These are phyloP conservation scores for Catotricha subobsoleta DNA, from an alignment of 2,888 invertebrate species.

Conservation along the genomic window DNA sequence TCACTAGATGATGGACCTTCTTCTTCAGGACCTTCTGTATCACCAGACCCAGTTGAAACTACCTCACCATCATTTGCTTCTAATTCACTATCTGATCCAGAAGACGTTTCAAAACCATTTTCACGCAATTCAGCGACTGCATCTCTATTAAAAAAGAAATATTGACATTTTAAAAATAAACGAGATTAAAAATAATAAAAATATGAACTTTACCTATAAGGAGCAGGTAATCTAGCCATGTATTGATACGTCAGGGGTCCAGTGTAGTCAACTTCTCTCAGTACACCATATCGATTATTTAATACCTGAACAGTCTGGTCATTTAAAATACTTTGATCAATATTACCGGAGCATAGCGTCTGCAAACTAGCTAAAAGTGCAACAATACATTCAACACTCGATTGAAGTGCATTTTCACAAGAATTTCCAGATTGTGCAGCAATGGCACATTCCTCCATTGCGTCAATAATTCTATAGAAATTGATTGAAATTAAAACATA, in stretches of 20 bases:
- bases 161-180: not conserved
- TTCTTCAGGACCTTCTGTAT: constrained; percentile 56
- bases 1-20: constrained; percentile 32
- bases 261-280: constrained; percentile 62
- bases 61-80: constrained; percentile 52
- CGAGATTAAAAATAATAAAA: not conserved
- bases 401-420: constrained; percentile 55
- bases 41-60: constrained; percentile 55
- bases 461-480: constrained; percentile 63
- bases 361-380: constrained; percentile 68
- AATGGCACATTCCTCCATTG: constrained; percentile 80
- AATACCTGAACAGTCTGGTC: constrained; percentile 38
- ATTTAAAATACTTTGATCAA: constrained; percentile 37
- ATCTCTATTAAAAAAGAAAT: constrained; percentile 30
- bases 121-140: constrained; percentile 48
- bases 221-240: constrained; percentile 62
- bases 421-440: constrained; percentile 40
- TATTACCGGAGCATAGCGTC: constrained; percentile 59
- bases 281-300: constrained; percentile 42
- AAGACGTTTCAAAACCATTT: constrained; percentile 41
- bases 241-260: constrained; percentile 75
- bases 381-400: constrained; percentile 67
- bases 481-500: not conserved
- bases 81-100: constrained; percentile 39
- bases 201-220: constrained; percentile 32